Base-by-base conservation (phyloP, 1,140 invertebrate genomes). In the Parapsyche elsis region DNA sequence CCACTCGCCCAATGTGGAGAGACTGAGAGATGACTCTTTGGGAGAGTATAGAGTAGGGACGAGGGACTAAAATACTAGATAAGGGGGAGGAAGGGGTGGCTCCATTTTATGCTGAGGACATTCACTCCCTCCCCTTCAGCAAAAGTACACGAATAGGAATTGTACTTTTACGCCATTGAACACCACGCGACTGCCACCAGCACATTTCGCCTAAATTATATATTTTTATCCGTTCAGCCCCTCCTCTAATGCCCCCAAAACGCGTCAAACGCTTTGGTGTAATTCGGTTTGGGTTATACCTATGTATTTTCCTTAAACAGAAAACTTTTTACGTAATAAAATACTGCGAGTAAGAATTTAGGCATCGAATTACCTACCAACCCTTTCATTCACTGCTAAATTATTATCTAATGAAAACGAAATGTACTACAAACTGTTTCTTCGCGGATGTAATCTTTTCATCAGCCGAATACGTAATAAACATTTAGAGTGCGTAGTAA, bases 131-230 rank as follows among this genome's bases (percentile, higher is more conserved):
- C 9, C 21, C 59, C 49, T 19, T 4, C 49, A 53, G 12, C 12
- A 9, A 71, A 26, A 75, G 45, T 76, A 76, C 74, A 76, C 74
- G 74, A 19, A 61, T 49, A 76, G 49, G 19, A 61, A 61, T 21
- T 24, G 74, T 61, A 76, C 71, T 75, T 75, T 76, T 76, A 76
- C 49, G 45, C 74, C 49, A 59, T 61, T 76, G 74, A 76, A 75
- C 71, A 71, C 19, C 14, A 5, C 70, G 38, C 70, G 70, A 71
- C 38, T 74, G 74, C 53, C 74, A 61, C 74, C 53, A 24, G 45
- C 74, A 76, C 74, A 45, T 76, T 59, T 14, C 74, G 49, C 9
- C 21, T 76, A 76, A 76, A 76, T 76, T 76, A 76, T 76, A 76
- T 30, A 59, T 59, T 59, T 76, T 76, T 76, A 73, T 70, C n/a